Percentiles rank a stretch among this genome's conserved stretches.
phyloP scores from a whole-genome alignment of 2,113 vertebrate species.

The Galemys pyrenaicus region DNA sequence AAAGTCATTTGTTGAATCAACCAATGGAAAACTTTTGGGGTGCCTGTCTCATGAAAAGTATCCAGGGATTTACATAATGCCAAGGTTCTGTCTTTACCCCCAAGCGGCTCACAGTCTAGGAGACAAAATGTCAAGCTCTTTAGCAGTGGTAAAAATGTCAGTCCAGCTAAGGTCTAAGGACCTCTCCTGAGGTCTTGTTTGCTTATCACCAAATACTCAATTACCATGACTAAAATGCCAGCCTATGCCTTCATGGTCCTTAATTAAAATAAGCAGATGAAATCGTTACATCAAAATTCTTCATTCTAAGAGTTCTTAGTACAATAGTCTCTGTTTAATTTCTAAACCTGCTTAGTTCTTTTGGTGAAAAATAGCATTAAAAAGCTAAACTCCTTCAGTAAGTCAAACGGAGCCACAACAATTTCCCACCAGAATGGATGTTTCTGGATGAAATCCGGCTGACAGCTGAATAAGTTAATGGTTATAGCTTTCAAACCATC shows the following conservation, averaged over 20 bases:
- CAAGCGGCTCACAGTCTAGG: not conserved
- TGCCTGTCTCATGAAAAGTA: not conserved
- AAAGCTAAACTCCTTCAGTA: not conserved
- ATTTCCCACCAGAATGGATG: not conserved
- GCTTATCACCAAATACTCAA: not conserved
- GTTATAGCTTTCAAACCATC: not conserved
- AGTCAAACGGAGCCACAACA: not conserved
- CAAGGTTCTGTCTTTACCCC: not conserved
- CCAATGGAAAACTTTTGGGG: not conserved
- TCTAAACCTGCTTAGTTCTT: not conserved
- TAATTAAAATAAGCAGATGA: not conserved
- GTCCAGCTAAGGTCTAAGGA: not conserved
- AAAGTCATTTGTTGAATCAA: not conserved
- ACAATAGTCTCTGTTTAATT: not conserved
- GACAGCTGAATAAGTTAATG: not conserved
- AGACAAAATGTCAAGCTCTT: not conserved
- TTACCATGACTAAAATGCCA: not conserved
- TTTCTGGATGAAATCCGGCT: constrained; percentile 30
- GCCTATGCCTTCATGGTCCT: not conserved
- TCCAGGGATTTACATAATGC: not conserved
- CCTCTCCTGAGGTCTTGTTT: not conserved
- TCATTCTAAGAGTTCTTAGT: not conserved
- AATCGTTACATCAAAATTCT: not conserved
- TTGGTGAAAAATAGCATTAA: not conserved
- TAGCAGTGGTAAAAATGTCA: not conserved